Evolutionary conservation across 2,888 invertebrate species (phyloP).

Genomic region (Ophraella communa): DNA sequence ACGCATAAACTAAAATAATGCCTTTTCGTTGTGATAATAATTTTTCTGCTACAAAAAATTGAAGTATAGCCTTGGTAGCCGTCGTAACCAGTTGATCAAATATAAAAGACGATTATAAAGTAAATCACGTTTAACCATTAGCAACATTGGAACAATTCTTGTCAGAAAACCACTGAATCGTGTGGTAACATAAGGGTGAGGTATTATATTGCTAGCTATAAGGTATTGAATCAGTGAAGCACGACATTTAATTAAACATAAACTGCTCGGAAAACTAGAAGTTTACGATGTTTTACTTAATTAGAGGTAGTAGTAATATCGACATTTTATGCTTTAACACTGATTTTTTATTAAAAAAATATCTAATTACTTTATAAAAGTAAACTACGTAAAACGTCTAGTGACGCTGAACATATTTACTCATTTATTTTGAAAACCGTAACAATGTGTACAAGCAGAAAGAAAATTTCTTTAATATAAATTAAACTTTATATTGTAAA

Average conservation of each 20-base stretch:
- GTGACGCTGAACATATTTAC: too few species aligned
- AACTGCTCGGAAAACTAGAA: conserved; percentile 5
- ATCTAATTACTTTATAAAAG: too few species aligned
- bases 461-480: too few species aligned
- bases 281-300: conserved; percentile 4
- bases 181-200: conserved; percentile 38
- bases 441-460: too few species aligned
- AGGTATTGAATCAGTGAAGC: conserved; percentile 28
- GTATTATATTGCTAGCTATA: conserved; percentile 20
- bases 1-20: too few species aligned
- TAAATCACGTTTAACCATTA: conserved; percentile 37
- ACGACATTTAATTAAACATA: conserved; percentile 32
- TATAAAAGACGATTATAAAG: conserved; percentile 32
- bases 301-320: not conserved
- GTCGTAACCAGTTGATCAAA: conserved; percentile 23
- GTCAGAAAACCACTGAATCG: conserved; percentile 41
- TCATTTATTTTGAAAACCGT: too few species aligned
- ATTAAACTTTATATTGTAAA: too few species aligned
- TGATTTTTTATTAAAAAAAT: not conserved
- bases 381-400: too few species aligned
- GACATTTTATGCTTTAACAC: not conserved
- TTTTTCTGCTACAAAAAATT: not conserved
- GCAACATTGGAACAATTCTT: conserved; percentile 38
- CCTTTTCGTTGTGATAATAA: too few species aligned
- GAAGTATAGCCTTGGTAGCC: not conserved